Percentiles rank a stretch among this genome's conserved stretches.
Evolutionary conservation across 2,888 invertebrate genomes (phyloP).

Genomic region (Eristalis tenax): DNA sequence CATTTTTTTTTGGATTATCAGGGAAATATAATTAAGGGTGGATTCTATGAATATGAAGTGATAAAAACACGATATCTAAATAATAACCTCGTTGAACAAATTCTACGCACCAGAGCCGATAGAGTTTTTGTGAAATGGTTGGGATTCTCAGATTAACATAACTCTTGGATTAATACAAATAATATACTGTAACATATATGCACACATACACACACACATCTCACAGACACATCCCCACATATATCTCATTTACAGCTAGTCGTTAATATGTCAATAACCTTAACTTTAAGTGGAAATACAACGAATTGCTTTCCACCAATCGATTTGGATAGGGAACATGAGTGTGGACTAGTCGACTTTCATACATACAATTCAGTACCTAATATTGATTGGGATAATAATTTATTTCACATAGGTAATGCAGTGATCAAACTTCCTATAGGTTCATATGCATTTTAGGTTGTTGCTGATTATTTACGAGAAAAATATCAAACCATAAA

Average conservation of each 20-base stretch:
- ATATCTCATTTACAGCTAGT: not conserved
- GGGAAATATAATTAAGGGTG: constrained; percentile 74
- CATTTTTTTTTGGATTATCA: constrained; percentile 73
- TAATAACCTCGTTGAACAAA: constrained; percentile 76
- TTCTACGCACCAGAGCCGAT: constrained; percentile 72
- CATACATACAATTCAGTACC: constrained; percentile 72
- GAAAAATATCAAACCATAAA: not conserved
- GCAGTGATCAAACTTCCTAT: constrained; percentile 73
- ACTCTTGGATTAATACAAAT: constrained; percentile 74
- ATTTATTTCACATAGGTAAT: constrained; percentile 74
- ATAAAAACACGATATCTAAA: constrained; percentile 75
- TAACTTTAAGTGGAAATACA: constrained; percentile 74
- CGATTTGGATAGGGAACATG: constrained; percentile 72
- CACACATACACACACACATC: not conserved
- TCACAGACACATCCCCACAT: too few species aligned
- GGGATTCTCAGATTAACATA: constrained; percentile 72
- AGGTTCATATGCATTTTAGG: constrained; percentile 76
- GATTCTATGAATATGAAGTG: constrained; percentile 76
- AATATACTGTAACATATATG: constrained; percentile 25
- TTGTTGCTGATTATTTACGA: constrained; percentile 69
- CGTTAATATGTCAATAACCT: constrained; percentile 72
- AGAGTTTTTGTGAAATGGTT: constrained; percentile 73
- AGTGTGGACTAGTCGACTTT: constrained; percentile 75
- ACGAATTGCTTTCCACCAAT: constrained; percentile 56
- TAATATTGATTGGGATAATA: constrained; percentile 76